Evolutionary conservation across 2,797 vertebrate species (phyloP).

Genomic region (Labroides dimidiatus): DNA sequence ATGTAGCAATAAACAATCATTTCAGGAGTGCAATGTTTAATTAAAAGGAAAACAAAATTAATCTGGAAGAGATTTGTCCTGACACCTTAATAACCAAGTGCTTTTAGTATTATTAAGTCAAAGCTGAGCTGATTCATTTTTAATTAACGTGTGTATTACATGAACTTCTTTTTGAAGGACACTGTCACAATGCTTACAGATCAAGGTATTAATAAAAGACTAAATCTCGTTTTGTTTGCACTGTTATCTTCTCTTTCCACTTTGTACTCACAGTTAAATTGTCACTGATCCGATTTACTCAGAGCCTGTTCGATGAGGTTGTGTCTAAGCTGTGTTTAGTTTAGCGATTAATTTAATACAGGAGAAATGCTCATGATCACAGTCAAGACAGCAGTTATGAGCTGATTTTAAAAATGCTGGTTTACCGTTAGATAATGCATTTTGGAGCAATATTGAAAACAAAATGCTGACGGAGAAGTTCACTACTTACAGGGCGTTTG

Average conservation of each 20-base stretch:
- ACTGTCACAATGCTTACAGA: constrained; percentile 1
- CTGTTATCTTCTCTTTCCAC: constrained; percentile 5
- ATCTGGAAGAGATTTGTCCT: not conserved
- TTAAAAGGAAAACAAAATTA: not conserved
- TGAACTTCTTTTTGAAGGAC: constrained; percentile 1
- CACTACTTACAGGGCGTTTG: not conserved
- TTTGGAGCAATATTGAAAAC: not conserved
- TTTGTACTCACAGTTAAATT: constrained; percentile 19
- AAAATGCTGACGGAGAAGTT: not conserved
- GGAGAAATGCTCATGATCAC: not conserved
- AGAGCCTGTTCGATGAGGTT: not conserved
- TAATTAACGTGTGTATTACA: not conserved
- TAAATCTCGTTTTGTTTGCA: constrained; percentile 13
- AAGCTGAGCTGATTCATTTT: not conserved
- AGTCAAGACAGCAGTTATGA: constrained; percentile 2
- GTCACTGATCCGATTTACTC: constrained; percentile 21
- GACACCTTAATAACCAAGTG: too few relatives aligned
- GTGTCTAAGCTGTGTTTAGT: not conserved
- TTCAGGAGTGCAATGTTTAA: not conserved
- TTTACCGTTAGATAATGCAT: not conserved
- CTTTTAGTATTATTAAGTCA: not conserved
- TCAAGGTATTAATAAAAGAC: not conserved
- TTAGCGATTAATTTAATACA: not conserved
- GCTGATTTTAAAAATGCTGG: not conserved
- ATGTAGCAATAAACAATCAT: not conserved